These are phyloP conservation scores for Oryzias curvinotus DNA, from an alignment of 2,113 vertebrate species.

Conservation along the genomic window DNA sequence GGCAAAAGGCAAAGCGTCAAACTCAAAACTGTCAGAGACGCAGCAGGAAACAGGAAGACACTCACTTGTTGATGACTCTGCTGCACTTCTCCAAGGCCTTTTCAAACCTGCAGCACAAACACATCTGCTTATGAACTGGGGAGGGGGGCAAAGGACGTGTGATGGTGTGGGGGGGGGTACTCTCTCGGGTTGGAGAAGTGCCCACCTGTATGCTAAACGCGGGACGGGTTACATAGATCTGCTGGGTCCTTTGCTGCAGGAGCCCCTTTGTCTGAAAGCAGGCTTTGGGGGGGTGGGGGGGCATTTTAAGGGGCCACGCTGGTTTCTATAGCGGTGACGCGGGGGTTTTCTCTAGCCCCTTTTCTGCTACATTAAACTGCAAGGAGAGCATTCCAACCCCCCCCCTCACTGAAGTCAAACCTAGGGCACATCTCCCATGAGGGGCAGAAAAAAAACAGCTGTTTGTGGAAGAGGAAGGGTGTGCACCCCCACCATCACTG, in stretches of 20 bases:
- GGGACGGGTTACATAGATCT: constrained; percentile 25
- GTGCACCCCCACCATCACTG: constrained; percentile 29
- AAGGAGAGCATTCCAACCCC: constrained; percentile 71
- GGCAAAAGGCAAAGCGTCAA: no score
- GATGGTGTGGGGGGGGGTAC: constrained; percentile 34
- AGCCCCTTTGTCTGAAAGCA: constrained; percentile 70
- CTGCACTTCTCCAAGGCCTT: constrained; percentile 72
- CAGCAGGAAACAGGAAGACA: constrained; percentile 18
- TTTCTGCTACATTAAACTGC: constrained; percentile 43
- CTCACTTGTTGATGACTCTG: constrained; percentile 77
- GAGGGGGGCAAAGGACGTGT: not conserved
- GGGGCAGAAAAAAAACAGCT: constrained; percentile 63
- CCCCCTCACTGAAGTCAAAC: constrained; percentile 40
- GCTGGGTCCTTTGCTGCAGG: constrained; percentile 51
- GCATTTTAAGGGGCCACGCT: constrained; percentile 37
- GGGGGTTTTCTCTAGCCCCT: constrained; percentile 29
- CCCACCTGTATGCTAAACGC: constrained; percentile 92
- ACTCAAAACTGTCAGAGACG: no score
- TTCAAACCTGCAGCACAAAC: constrained; percentile 79
- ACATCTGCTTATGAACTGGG: no score
- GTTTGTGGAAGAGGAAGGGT: constrained; percentile 30
- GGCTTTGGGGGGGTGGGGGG: constrained; percentile 22
- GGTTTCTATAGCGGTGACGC: constrained; percentile 48
- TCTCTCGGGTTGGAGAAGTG: constrained; percentile 41
- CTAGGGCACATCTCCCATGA: constrained; percentile 8